phyloP scores from a whole-genome alignment of 2,113 vertebrate genomes.

The Struthidea cinerea region DNA sequence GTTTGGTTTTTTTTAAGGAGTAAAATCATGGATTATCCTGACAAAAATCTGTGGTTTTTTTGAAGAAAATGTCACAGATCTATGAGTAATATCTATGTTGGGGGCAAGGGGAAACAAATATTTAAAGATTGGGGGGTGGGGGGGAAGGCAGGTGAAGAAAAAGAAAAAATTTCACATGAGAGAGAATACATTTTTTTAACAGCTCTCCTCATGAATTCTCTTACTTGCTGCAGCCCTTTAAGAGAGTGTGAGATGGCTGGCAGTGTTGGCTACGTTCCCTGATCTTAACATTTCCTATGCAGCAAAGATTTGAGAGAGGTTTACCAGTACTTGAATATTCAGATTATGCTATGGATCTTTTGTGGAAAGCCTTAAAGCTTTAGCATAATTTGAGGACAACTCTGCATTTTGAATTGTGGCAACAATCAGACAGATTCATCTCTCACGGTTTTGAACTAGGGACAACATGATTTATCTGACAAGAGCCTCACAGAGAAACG shows the following conservation, averaged over 20 bases:
- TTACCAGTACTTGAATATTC: neutral
- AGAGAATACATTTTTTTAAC: neutral
- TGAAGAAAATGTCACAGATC: neutral
- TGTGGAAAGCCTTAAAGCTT: neutral
- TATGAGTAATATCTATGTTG: neutral
- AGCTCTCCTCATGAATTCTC: neutral
- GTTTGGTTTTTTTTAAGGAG: neutral
- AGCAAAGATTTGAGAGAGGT: neutral
- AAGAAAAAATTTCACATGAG: neutral
- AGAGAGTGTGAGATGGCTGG: neutral
- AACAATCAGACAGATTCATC: neutral
- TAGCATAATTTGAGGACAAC: neutral
- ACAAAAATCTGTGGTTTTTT: neutral
- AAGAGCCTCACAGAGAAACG: neutral
- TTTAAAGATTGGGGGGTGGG: rapidly evolving
- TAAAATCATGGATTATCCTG: neutral
- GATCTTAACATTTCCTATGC: neutral
- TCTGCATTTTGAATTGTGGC: neutral
- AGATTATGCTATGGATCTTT: neutral
- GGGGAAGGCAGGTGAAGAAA: neutral
- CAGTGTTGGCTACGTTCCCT: neutral
- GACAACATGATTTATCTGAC: neutral
- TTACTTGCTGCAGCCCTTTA: neutral
- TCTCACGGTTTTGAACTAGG: neutral
- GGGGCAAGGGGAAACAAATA: neutral